phyloP scores from a whole-genome alignment of 1,140 invertebrate genomes.

The Drosophila novamexicana region DNA sequence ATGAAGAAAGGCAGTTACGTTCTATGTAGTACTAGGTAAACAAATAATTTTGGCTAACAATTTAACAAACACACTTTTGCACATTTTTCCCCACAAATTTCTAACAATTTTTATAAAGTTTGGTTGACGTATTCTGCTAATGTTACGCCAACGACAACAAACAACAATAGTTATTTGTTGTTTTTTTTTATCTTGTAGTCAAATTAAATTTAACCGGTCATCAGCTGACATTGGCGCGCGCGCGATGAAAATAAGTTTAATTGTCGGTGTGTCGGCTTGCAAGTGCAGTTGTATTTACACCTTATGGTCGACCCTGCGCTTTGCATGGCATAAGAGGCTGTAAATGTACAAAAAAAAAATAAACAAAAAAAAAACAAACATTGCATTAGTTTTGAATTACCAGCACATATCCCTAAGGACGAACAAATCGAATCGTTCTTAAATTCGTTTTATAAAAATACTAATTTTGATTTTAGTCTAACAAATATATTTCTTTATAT shows the following conservation, averaged over 20 bases:
- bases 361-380: neutral
- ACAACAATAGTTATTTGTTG: slow-evolving; percentile 17
- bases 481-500: neutral
- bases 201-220: slow-evolving; percentile 34
- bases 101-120: slow-evolving; percentile 47
- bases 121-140: slow-evolving; percentile 55
- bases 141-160: slow-evolving; percentile 38
- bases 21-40: slow-evolving; percentile 73
- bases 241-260: slow-evolving; percentile 18
- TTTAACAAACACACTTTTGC: slow-evolving; percentile 78
- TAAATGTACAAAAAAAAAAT: slow-evolving; percentile 14
- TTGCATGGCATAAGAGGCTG: slow-evolving; percentile 36
- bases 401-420: neutral
- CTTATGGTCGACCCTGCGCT: slow-evolving; percentile 28
- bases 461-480: neutral
- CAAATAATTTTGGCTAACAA: slow-evolving; percentile 80
- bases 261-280: slow-evolving; percentile 11
- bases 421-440: neutral
- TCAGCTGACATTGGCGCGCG: slow-evolving; percentile 23
- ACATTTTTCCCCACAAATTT: slow-evolving; percentile 67
- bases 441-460: neutral
- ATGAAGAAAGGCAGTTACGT: slow-evolving; percentile 56
- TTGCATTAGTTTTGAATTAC: neutral
- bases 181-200: slow-evolving; percentile 43
- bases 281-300: slow-evolving; percentile 30